A percentile compares a stretch with the other conserved stretches of the same genome.
These are phyloP conservation scores for Brevipalpus yothersi DNA, from an alignment of 1,140 invertebrate genomes.

Conservation along the genomic window DNA sequence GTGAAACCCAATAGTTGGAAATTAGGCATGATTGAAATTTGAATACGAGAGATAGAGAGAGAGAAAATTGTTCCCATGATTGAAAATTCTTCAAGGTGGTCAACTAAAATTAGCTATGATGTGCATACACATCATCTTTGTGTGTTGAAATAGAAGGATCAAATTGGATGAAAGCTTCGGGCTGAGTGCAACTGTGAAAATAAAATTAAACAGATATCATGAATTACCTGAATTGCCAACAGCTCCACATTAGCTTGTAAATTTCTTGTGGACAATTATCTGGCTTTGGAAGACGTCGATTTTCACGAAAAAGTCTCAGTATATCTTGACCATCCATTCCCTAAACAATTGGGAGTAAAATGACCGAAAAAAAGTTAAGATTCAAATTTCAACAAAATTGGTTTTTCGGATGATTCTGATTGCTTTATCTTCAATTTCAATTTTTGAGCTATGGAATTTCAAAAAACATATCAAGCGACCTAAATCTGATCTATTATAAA, in stretches of 20 bases:
- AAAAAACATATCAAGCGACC: too few species aligned
- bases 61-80: not conserved
- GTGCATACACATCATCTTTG: not conserved
- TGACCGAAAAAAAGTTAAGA: not conserved
- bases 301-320: constrained; percentile 14
- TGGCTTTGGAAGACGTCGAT: constrained; percentile 38
- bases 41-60: not conserved
- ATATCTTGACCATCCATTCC: constrained; percentile 16
- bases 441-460: too few species aligned
- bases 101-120: not conserved
- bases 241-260: constrained; percentile 62
- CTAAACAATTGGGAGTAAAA: constrained; percentile 7
- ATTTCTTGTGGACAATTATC: constrained; percentile 54
- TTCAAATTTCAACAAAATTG: not conserved
- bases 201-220: not conserved
- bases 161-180: not conserved
- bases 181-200: not conserved
- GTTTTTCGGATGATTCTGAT: too few species aligned
- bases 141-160: not conserved
- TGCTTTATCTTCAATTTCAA: too few species aligned
- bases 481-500: too few species aligned
- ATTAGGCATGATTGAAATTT: not conserved
- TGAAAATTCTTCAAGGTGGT: not conserved
- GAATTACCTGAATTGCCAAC: constrained; percentile 43
- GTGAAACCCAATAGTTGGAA: not conserved